A percentile compares a stretch with the other conserved stretches of the same genome.
Evolutionary conservation across 1,140 invertebrate species (phyloP).

Genomic region (Pseudachorutes palmiensis): DNA sequence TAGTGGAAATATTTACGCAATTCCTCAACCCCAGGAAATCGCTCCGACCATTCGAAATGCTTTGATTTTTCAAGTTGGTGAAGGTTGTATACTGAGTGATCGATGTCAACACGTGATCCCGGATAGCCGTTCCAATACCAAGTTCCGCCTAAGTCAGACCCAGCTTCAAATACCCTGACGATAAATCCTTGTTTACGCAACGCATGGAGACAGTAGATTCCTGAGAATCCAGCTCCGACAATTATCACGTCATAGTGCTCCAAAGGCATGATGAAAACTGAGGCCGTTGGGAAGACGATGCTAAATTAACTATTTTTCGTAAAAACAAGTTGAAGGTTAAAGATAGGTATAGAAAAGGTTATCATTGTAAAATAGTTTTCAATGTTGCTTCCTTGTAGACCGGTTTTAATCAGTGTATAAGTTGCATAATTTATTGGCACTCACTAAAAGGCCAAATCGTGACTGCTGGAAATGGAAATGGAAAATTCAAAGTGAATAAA

Average conservation of each 20-base stretch:
- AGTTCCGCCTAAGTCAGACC: conserved; percentile 1
- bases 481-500: too few relatives aligned
- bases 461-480: too few relatives aligned
- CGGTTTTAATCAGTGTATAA: too few relatives aligned
- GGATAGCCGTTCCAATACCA: conserved; percentile 23
- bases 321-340: too few relatives aligned
- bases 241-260: not conserved
- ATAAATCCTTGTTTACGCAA: conserved; percentile 6
- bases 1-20: conserved; percentile 4
- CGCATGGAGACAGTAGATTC: not conserved
- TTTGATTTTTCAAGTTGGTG: not conserved
- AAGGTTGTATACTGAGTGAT: conserved; percentile 11
- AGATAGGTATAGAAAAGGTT: too few relatives aligned
- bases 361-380: too few relatives aligned
- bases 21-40: conserved; percentile 16
- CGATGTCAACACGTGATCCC: conserved; percentile 13
- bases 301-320: too few relatives aligned
- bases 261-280: too few relatives aligned
- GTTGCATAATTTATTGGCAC: too few relatives aligned
- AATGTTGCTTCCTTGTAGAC: too few relatives aligned
- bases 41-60: conserved; percentile 4
- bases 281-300: too few relatives aligned
- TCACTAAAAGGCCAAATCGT: too few relatives aligned
- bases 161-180: conserved; percentile 18
- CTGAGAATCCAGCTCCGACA: conserved; percentile 14